Evolutionary conservation across 2,888 invertebrate species (phyloP).

Genomic region (Andrena fulva): DNA sequence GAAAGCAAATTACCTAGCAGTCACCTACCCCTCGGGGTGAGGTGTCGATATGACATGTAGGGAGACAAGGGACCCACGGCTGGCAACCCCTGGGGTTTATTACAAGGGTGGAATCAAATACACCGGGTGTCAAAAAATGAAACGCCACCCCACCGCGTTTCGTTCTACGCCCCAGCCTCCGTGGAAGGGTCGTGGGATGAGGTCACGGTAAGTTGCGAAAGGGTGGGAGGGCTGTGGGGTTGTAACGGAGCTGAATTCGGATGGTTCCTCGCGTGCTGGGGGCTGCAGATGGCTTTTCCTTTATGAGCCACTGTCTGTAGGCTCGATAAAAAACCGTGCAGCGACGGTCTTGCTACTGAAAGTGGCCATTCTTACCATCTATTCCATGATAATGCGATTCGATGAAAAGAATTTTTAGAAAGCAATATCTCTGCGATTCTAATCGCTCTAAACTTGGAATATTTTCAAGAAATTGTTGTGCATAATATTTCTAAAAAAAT

Average conservation of each 20-base stretch:
- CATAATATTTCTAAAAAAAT: background rate
- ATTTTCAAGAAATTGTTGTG: background rate
- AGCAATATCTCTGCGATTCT: no score
- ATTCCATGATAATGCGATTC: background rate
- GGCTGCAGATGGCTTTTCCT: slow-evolving; percentile 49
- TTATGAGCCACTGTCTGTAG: slow-evolving; percentile 13
- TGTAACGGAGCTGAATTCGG: slow-evolving; percentile 54
- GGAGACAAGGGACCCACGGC: slow-evolving; percentile 69
- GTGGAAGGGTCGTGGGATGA: slow-evolving; percentile 68
- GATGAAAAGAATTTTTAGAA: no score
- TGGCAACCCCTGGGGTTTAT: slow-evolving; percentile 84
- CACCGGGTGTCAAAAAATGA: slow-evolving; percentile 85
- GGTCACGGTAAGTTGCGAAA: slow-evolving; percentile 76
- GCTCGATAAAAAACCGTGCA: background rate
- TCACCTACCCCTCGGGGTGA: slow-evolving; percentile 79
- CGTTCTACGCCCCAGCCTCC: slow-evolving; percentile 61
- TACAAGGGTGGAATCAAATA: slow-evolving; percentile 85
- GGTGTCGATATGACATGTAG: slow-evolving; percentile 84
- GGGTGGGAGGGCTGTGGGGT: slow-evolving; percentile 57
- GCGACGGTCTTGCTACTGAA: background rate
- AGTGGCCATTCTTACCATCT: background rate
- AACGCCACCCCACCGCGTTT: slow-evolving; percentile 78
- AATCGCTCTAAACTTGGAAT: no score
- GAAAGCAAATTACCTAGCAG: slow-evolving; percentile 84
- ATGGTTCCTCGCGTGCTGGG: slow-evolving; percentile 54